Evolutionary conservation across 1,140 invertebrate species (phyloP).

Genomic region (Cephus cinctus): DNA sequence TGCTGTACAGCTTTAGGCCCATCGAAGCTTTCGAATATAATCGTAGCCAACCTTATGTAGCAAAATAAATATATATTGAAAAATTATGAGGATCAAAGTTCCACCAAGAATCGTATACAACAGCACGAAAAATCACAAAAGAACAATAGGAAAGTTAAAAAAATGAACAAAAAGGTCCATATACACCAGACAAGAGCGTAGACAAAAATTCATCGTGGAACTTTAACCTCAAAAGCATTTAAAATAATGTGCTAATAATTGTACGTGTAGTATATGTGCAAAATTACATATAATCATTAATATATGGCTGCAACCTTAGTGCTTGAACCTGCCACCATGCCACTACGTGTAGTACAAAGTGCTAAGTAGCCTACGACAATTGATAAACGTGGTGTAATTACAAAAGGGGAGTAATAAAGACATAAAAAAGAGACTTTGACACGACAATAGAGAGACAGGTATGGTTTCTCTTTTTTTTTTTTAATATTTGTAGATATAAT

Average conservation of each 20-base stretch:
- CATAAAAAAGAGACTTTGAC: too few species aligned
- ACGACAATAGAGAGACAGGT: slow-evolving; percentile 37
- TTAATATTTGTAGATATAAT: background rate
- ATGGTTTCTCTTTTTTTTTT: too few species aligned
- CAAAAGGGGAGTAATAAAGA: too few species aligned
- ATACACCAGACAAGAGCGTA: too few species aligned
- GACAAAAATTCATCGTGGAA: too few species aligned
- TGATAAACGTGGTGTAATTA: too few species aligned
- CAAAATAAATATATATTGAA: slow-evolving; percentile 31
- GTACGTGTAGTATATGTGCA: background rate
- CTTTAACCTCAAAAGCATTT: background rate
- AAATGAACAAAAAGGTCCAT: too few species aligned
- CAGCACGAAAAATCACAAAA: too few species aligned
- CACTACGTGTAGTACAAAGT: slow-evolving; percentile 43
- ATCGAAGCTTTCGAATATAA: too few species aligned
- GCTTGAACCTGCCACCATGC: slow-evolving; percentile 45
- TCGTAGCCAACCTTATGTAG: slow-evolving; percentile 28
- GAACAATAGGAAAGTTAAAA: too few species aligned
- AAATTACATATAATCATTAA: background rate
- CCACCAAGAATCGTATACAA: slow-evolving; percentile 13
- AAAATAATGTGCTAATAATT: background rate
- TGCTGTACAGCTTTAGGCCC: slow-evolving; percentile 47
- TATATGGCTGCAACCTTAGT: slow-evolving; percentile 36
- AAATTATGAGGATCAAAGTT: slow-evolving; percentile 29
- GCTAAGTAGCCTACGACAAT: slow-evolving; percentile 22